phyloP scores from a whole-genome alignment of 2,797 vertebrate genomes.

The Trematomus bernacchii region DNA sequence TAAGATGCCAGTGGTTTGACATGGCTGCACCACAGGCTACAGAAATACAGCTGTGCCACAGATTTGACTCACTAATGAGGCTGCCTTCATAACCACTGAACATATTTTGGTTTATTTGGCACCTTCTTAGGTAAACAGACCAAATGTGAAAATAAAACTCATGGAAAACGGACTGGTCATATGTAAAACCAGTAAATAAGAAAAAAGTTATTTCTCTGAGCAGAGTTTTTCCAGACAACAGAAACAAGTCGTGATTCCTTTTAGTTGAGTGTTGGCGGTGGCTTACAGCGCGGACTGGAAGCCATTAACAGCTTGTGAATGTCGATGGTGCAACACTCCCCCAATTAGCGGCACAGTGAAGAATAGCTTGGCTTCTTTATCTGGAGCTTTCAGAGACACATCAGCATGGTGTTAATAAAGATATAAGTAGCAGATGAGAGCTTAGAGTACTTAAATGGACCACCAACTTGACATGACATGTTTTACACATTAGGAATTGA shows the following conservation, averaged over 20 bases:
- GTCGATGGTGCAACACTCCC: slow-evolving; percentile 65
- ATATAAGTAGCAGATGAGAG: slow-evolving; percentile 49
- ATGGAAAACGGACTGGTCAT: slow-evolving; percentile 5
- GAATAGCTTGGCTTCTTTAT: too few relatives aligned
- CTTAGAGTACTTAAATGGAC: slow-evolving; percentile 42
- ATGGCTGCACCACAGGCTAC: slow-evolving; percentile 53
- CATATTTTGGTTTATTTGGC: slow-evolving; percentile 56
- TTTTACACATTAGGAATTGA: background rate
- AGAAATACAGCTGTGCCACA: slow-evolving; percentile 62
- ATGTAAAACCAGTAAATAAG: background rate
- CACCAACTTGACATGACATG: slow-evolving; percentile 13
- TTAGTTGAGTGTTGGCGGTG: slow-evolving; percentile 56
- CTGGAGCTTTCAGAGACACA: slow-evolving; percentile 64
- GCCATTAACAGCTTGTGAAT: slow-evolving; percentile 82
- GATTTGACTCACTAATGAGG: slow-evolving; percentile 58
- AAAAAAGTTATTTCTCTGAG: slow-evolving; percentile 11
- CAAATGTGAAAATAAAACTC: slow-evolving; percentile 36
- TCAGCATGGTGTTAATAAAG: slow-evolving; percentile 50
- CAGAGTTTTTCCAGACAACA: slow-evolving; percentile 35
- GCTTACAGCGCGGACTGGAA: slow-evolving; percentile 67
- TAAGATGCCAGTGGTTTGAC: slow-evolving; percentile 62
- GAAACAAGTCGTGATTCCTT: slow-evolving; percentile 40
- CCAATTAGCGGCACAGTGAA: slow-evolving; percentile 68
- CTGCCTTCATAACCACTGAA: slow-evolving; percentile 40
- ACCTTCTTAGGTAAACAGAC: slow-evolving; percentile 48